phyloP scores from a whole-genome alignment of 1,140 invertebrate genomes.

The Aethina tumida region DNA sequence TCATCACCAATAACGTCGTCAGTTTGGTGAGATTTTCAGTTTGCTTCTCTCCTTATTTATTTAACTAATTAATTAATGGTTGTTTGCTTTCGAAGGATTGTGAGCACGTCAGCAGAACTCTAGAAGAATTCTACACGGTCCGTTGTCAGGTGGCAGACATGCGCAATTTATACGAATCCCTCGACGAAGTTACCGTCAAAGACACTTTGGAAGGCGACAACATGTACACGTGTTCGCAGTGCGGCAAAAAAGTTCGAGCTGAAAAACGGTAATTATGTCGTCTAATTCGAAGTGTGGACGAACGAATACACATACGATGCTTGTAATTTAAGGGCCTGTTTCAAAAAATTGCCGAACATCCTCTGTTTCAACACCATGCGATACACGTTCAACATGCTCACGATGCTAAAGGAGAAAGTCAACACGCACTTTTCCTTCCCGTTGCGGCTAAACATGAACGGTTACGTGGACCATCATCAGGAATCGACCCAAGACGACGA shows the following conservation, averaged over 20 bases:
- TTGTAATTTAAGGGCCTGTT: constrained; percentile 67
- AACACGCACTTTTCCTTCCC: constrained; percentile 98
- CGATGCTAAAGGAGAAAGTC: constrained; percentile 94
- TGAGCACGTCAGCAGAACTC: constrained; percentile 82
- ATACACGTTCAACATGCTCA: constrained; percentile 97
- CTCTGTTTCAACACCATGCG: constrained; percentile 95
- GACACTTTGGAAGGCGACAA: constrained; percentile 94
- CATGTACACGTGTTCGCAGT: constrained; percentile 95
- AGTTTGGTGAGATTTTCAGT: constrained; percentile 55
- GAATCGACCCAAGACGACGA: constrained; percentile 47
- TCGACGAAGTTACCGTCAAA: constrained; percentile 93
- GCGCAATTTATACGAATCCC: constrained; percentile 87
- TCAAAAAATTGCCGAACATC: constrained; percentile 87
- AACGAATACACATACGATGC: too few relatives aligned
- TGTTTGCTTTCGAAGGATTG: too few relatives aligned
- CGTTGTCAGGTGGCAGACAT: constrained; percentile 93
- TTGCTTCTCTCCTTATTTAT: constrained; percentile 2
- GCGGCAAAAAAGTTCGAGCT: constrained; percentile 86
- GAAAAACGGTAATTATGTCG: constrained; percentile 85
- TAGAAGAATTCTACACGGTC: constrained; percentile 94
- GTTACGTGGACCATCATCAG: constrained; percentile 84
- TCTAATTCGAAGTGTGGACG: too few relatives aligned
- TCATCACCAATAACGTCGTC: constrained; percentile 89
- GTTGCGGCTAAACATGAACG: constrained; percentile 83
- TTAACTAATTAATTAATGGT: neutral